Evolutionary conservation across 53 echinoderm and acorn worm species (phyloP), one percentile per base, ranked within the genome.

Genomic region (Arbacia lixula): DNA sequence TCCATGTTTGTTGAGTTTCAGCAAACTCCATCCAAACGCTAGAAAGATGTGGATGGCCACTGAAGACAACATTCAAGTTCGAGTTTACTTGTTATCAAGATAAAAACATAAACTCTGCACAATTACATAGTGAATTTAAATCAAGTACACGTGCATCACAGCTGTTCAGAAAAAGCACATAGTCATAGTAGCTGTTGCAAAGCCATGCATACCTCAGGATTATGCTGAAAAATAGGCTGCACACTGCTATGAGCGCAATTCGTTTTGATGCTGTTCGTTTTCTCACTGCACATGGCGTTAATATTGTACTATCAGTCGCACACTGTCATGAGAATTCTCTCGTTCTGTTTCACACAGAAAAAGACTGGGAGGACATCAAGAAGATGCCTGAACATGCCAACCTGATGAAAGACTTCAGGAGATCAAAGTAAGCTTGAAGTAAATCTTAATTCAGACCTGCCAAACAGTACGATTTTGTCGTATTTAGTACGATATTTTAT

Each of bases 341-440:
- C 3, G 12, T 52, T 27, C 24, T 28, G 54, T 29, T 21, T 50
- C 24, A 49, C 41, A 33, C 76, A 96, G 97, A 96, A 56, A 96
- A 94, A 88, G 97, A 96, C 53, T 96, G 97, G 97, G 97, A 96
- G 62, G 97, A 96, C 53, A 96, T 96, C 28, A 93, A 93, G 87
- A 96, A 96, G 77, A 96, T 96, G 97, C 97, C 97, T 3, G 97
- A 96, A 87, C 90, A 96, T 63, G 56, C 84, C 14, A 96, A 93
- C 20, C 86, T 96, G 11, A 74, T 96, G 62, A 93, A 94, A 84
- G 97, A 93, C 63, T 96, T 96, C 86, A 93, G 92, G 46, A 91
- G 90, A 86, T 88, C 90, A 21, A 93, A 86, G 95, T 95, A 89
- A 68, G 86, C n/a, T n/a, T n/a, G n/a, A n/a, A n/a, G n/a, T n/a